Evolutionary conservation across 2,113 vertebrate genomes (phyloP).

Genomic region (Piprites chloris): DNA sequence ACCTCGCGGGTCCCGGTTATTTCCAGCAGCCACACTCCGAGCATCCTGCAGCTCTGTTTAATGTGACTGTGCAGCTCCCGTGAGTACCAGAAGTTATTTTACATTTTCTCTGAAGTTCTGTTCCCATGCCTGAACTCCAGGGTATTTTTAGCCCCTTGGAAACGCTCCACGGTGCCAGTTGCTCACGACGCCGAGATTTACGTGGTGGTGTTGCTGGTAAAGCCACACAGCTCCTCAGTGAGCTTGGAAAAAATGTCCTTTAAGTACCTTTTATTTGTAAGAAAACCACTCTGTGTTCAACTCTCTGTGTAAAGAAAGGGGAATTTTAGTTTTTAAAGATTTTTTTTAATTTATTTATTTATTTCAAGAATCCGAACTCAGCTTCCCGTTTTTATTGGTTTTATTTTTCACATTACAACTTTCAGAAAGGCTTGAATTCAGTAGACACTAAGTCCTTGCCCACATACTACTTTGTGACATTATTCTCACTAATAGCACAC

Average conservation of each 20-base stretch:
- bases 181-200: not conserved
- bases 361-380: not conserved
- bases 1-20: accelerated
- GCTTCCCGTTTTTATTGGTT: no score
- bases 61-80: not conserved
- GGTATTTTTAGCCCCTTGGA: not conserved
- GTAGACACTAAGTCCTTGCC: not conserved
- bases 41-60: not conserved
- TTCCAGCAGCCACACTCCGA: accelerated
- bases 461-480: not conserved
- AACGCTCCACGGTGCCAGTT: not conserved
- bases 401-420: not conserved
- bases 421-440: not conserved
- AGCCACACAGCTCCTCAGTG: not conserved
- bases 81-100: not conserved
- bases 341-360: no score
- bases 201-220: not conserved
- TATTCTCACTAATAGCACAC: not conserved
- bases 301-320: not conserved
- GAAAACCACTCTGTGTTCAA: not conserved
- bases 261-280: not conserved
- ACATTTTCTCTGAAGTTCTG: not conserved
- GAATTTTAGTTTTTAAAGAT: not conserved
- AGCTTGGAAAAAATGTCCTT: not conserved
- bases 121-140: not conserved